Evolutionary conservation across 2,888 invertebrate genomes (phyloP), one percentile per base, ranked within the genome.

Genomic region (Sinodicranocentrus sp.): DNA sequence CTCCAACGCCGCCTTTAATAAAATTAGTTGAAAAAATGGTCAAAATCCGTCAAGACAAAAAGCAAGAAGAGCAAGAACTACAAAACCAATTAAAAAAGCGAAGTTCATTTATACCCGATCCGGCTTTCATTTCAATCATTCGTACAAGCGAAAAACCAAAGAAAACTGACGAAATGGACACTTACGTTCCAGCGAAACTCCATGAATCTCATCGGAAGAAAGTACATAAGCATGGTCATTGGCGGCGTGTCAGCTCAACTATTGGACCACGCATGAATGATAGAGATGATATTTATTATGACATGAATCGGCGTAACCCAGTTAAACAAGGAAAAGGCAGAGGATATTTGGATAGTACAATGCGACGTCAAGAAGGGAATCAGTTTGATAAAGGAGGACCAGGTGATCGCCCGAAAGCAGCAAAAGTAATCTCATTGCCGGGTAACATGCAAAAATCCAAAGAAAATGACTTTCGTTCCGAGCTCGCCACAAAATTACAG

Each of bases 1-100:
- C 78, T 1, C 78, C 78, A 43, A 78, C 78, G 0, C 78, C 78
- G 6, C 78, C 78, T 1, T 28, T 78, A 25, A 57, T 78, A 3
- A 26, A n/a, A 21, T 15, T 78, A 5, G 78, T 78, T 5, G 44
- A 68, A 61, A 78, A 39, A n/a, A 21, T 78, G 19, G 23, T 78
- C 2, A 68, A 44, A 15, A 17, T 44, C 6, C 33, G 59, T 0
- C 33, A 61, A 19, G 26, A 59, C 8, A 43, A n/a, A 13, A 65
- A 77, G 57, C 1, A 25, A 8, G 39, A 43, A 39, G 17, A 10
- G 21, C 33, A 19, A n/a, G 21, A 43, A 3, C 15, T 25, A n/a
- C 6, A 52, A 76, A 8, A 23, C 8, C 2, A 5, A 63, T 17
- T 26, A 19, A 26, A 15, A 43, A 39, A 61, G 17, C 2, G 21